These are phyloP conservation scores for Teleopsis dalmanni DNA, from an alignment of 1,140 invertebrate species.

Conservation along the genomic window DNA sequence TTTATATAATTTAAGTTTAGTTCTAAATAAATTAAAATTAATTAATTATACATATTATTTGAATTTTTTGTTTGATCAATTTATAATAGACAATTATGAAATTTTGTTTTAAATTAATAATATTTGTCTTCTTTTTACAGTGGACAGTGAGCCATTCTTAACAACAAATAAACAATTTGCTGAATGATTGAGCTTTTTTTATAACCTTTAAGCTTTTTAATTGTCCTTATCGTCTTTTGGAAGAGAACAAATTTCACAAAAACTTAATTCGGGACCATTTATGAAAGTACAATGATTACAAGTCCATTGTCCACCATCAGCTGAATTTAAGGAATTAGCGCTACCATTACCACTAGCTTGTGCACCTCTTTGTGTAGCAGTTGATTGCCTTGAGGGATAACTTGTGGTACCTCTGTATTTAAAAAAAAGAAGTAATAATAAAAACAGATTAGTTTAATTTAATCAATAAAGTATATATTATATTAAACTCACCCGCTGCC, in stretches of 20 bases:
- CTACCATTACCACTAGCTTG: background rate
- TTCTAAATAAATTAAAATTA: too few species aligned
- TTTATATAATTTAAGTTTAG: too few species aligned
- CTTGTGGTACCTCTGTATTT: slow-evolving; percentile 26
- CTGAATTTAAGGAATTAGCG: background rate
- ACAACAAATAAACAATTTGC: too few species aligned
- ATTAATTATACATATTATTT: too few species aligned
- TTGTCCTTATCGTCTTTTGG: slow-evolving; percentile 50
- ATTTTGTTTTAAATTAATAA: too few species aligned
- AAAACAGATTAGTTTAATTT: background rate
- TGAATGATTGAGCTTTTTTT: background rate
- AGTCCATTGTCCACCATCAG: slow-evolving; percentile 60
- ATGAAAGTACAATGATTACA: slow-evolving; percentile 90
- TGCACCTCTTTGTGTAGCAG: background rate
- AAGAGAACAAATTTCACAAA: slow-evolving; percentile 89
- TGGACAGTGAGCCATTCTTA: too few species aligned
- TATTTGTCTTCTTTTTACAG: too few species aligned
- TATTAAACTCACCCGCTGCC: slow-evolving; percentile 27
- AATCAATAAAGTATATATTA: background rate
- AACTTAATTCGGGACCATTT: slow-evolving; percentile 63
- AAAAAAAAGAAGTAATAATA: background rate
- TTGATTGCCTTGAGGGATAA: slow-evolving; percentile 19
- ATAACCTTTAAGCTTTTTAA: background rate
- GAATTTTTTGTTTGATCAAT: too few species aligned
- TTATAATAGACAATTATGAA: too few species aligned